Evolutionary conservation across 2,113 vertebrate genomes (phyloP), one percentile per base, ranked within the genome.

Genomic region (Sisor rabdophorus): DNA sequence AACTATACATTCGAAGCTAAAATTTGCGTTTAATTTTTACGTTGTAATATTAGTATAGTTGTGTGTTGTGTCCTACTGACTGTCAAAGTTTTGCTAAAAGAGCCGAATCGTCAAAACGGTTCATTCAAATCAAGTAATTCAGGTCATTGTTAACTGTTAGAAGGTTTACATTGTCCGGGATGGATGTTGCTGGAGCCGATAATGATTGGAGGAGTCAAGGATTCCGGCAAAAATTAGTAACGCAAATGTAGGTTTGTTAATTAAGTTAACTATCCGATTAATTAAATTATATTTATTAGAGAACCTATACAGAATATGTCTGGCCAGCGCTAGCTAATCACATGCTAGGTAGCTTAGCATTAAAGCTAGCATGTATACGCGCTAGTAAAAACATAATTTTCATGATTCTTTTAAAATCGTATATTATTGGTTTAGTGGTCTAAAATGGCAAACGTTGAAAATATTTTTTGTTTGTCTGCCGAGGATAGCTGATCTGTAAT

Each of bases 171-270:
- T 24, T 71, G 54, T 79, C 73, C 17, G 60, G 19, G 10, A 88
- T 90, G 84, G 97, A 98, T 67, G 95, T 95, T 70, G 90, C 93
- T 1, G 95, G 93, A 58, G 84, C 93, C 28, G 96, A 98, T 79
- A 94, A 92, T 73, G 96, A 98, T 87, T 98, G 96, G 96, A 94
- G 95, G 84, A 96, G 95, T 85, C 84, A 89, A 47, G 93, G 93
- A 86, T 98, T 98, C 87, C 89, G 96, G 67, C 96, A 98, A 87
- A 98, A 98, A 91, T 92, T 99, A 81, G 94, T 97, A 84, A 94
- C 94, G 84, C 96, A 99, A 87, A 98, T 98, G 97, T 78, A 32
- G 75, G 69, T 65, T 15, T 16, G 24, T 26, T 44, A 17, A 20
- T 44, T 44, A 44, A 44, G 1, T 44, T 44, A 44, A 44, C 9